Conservation (phyloP, 2,113 vertebrate species). For the Apodemus sylvaticus region DNA sequence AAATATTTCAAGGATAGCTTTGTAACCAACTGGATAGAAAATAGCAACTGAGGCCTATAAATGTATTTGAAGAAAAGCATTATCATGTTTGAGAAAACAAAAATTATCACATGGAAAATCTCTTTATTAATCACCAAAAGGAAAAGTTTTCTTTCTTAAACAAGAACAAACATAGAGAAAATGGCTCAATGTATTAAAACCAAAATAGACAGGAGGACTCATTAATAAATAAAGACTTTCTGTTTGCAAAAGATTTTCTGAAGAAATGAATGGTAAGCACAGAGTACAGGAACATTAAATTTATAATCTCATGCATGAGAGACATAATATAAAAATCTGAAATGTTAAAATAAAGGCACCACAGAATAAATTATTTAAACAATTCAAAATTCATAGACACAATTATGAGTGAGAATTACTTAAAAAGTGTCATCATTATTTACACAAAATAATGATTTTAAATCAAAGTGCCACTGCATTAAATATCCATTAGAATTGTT, state of each 20-base stretch:
- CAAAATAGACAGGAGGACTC: background rate
- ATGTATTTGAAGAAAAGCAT: background rate
- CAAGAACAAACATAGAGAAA: background rate
- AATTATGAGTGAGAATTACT: background rate
- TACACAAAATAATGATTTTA: background rate
- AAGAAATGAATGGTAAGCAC: background rate
- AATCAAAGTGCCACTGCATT: background rate
- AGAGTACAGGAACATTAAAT: background rate
- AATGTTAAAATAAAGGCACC: background rate
- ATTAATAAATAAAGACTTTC: background rate
- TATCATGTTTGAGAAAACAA: background rate
- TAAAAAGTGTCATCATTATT: background rate
- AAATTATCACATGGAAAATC: background rate
- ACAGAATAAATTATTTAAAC: background rate
- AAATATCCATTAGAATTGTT: background rate
- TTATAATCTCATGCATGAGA: background rate
- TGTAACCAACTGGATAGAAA: background rate
- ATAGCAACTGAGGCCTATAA: background rate
- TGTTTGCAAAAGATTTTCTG: background rate
- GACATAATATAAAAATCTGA: background rate
- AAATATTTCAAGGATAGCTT: background rate
- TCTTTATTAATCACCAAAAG: background rate
- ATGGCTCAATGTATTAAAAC: background rate
- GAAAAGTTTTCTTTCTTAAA: background rate
- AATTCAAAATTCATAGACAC: background rate